Base-by-base conservation (phyloP, 2,113 vertebrate genomes). In the Caranx ignobilis region DNA sequence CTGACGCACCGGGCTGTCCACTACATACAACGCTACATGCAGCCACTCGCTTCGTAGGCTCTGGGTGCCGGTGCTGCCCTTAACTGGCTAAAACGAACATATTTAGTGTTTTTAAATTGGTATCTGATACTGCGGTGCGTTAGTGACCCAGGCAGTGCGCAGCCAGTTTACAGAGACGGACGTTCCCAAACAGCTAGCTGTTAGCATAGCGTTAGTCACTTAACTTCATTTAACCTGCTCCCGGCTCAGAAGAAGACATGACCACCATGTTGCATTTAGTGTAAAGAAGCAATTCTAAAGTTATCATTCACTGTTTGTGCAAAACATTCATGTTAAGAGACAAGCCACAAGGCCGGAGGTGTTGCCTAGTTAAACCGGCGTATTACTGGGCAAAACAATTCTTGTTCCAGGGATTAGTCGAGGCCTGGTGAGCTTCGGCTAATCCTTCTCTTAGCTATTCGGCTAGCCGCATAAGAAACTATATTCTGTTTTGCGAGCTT, bases 331-430 rank as follows among this genome's bases (percentile, higher is more conserved):
- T 6, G 50, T 45, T 41, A 62, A 0, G 5, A 34, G 12, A 16
- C 5, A 70, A 68, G 79, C 56, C 12, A 26, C 2, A 39, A 31
- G 62, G 43, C 50, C 67, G 34, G 74, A 50, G 35, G 3, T 39
- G 61, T 34, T 48, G 59, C 54, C 34, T 13, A 7, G n/a, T 19
- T 32, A 55, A 72, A 82, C 68, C 82, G 76, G 70, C 19, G 71
- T 41, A n/a, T 54, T 54, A 10, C 5, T 12, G 26, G 59, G 62
- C 19, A 56, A 88, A 90, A 87, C 75, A 60, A 64, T 71, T 79
- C 59, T 85, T 76, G 87, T 87, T 92, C 91, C 93, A 93, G 92
- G 73, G 83, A 92, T 93, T 93, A 93, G 93, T 87, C 93, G 75
- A 86, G 93, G 93, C 93, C 93, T 87, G 65, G 32, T 11, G 11